Conservation (phyloP, 2,888 invertebrate species). For the Acleris literana region DNA sequence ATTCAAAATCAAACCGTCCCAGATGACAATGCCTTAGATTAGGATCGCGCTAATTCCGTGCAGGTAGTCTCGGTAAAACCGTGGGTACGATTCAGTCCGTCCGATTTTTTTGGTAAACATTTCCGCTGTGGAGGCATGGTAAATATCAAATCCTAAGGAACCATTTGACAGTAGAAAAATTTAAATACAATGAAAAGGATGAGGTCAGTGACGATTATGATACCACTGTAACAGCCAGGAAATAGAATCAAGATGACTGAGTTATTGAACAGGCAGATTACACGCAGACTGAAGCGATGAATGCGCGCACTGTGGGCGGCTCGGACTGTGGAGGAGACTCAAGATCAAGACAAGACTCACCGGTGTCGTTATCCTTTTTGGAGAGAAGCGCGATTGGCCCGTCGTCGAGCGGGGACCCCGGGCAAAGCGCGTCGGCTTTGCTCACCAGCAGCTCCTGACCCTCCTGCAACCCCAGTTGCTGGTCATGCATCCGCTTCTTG, state of each 20-base stretch:
- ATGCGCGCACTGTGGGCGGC: slow-evolving; percentile 44
- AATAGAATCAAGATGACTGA: slow-evolving; percentile 24
- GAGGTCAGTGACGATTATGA: slow-evolving; percentile 21
- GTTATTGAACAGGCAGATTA: slow-evolving; percentile 26
- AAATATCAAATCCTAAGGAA: slow-evolving; percentile 5
- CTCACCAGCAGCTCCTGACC: slow-evolving; percentile 89
- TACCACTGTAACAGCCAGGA: slow-evolving; percentile 14
- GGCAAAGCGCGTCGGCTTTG: slow-evolving; percentile 85
- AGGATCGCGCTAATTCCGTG: slow-evolving; percentile 32
- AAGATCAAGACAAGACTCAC: slow-evolving; percentile 49
- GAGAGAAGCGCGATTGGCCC: slow-evolving; percentile 86
- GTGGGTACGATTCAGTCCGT: slow-evolving; percentile 3
- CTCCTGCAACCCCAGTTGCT: slow-evolving; percentile 92
- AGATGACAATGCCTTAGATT: slow-evolving; percentile 34
- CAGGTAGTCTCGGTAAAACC: slow-evolving; percentile 31
- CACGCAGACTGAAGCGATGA: slow-evolving; percentile 46
- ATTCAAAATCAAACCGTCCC: slow-evolving; percentile 22
- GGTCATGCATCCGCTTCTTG: slow-evolving; percentile 95
- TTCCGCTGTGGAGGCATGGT: slow-evolving; percentile 9
- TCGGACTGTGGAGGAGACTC: slow-evolving; percentile 47
- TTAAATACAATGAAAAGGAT: slow-evolving; percentile 23
- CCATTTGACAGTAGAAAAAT: slow-evolving; percentile 9
- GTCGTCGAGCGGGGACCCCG: slow-evolving; percentile 82
- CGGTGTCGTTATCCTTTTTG: slow-evolving; percentile 75
- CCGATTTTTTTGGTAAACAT: slow-evolving; percentile 4